Percentiles rank a stretch among this genome's conserved stretches.
Conservation (phyloP, 2,113 vertebrate species). For the Alexandromys fortis region DNA sequence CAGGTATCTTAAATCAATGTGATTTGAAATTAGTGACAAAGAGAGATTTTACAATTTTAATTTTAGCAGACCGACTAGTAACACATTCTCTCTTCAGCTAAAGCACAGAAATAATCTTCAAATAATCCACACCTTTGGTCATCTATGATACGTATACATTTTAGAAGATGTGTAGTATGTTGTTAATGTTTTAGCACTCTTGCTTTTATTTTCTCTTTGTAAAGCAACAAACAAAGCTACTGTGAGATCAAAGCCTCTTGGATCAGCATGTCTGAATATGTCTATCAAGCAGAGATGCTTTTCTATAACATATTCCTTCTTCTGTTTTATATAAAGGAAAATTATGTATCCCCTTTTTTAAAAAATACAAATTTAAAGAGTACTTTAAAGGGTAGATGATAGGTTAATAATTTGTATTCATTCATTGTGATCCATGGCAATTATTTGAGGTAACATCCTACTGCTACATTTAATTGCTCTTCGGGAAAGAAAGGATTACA, state of each 20-base stretch:
- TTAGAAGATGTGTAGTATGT: constrained; percentile 60
- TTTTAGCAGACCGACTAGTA: constrained; percentile 68
- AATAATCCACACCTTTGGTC: constrained; percentile 49
- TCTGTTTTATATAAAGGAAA: constrained; percentile 37
- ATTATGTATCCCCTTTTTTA: constrained; percentile 21
- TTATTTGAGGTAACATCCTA: constrained; percentile 40
- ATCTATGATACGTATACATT: constrained; percentile 51
- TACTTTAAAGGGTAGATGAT: constrained; percentile 26
- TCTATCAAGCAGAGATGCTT: constrained; percentile 54
- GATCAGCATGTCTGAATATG: constrained; percentile 23
- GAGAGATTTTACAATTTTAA: constrained; percentile 69
- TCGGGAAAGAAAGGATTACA: constrained; percentile 10
- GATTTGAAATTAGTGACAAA: constrained; percentile 48
- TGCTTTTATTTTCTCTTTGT: neutral
- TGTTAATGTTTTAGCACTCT: constrained; percentile 63
- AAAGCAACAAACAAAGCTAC: constrained; percentile 31
- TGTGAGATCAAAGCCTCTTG: constrained; percentile 39
- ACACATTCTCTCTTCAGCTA: constrained; percentile 53
- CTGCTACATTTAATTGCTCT: constrained; percentile 61
- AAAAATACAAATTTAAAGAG: neutral
- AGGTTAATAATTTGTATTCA: neutral
- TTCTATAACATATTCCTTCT: constrained; percentile 15
- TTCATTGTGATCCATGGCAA: neutral
- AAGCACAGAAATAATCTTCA: constrained; percentile 60
- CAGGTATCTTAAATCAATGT: constrained; percentile 62